Evolutionary conservation across 2,797 vertebrate genomes (phyloP), one percentile per base, ranked within the genome.

Genomic region (Onychomys leucogaster): DNA sequence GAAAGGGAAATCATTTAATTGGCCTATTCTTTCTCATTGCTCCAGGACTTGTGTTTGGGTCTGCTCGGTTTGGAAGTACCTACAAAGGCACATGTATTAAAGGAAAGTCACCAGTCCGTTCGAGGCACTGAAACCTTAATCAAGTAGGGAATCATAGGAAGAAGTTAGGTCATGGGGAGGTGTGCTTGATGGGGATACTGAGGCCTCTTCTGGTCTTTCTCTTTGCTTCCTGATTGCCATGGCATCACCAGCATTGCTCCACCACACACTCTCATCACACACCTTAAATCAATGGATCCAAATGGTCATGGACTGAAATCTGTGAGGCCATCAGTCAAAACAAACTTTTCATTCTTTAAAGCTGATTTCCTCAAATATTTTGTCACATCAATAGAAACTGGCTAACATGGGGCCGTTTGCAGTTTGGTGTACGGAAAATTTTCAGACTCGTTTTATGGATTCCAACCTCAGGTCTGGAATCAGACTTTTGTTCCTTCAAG

Each of bases 401-500:
- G 49, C 2, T n/a, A n/a, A 83, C 10, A 76, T 1, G 1, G 14
- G 10, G 4, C 14, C 9, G 4, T n/a, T 55, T 90, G 14, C 14
- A 85, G 71, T 61, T 96, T 29, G 23, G 8, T 43, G 5, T 27
- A 41, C 19, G 25, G 46, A 69, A 78, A 63, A 27, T 32, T 88
- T 87, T 96, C 89, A 88, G 23, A 9, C 10, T 82, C 0, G n/a
- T 61, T 76, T 84, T 84, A 34, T 65, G 14, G 25, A 83, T 71
- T 89, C 21, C 37, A 49, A 46, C 4, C n/a, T 46, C 10, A 59
- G 37, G 90, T 11, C 12, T 84, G 16, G 29, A 90, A 88, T 37
- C 17, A 73, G n/a, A 27, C 55, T 57, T 55, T 84, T 95, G 34
- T 87, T 94, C 94, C 52, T 88, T 52, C 21, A 90, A 65, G 37